These are phyloP conservation scores for Andrena hattorfiana DNA, from an alignment of 2,888 invertebrate genomes.

Conservation along the genomic window DNA sequence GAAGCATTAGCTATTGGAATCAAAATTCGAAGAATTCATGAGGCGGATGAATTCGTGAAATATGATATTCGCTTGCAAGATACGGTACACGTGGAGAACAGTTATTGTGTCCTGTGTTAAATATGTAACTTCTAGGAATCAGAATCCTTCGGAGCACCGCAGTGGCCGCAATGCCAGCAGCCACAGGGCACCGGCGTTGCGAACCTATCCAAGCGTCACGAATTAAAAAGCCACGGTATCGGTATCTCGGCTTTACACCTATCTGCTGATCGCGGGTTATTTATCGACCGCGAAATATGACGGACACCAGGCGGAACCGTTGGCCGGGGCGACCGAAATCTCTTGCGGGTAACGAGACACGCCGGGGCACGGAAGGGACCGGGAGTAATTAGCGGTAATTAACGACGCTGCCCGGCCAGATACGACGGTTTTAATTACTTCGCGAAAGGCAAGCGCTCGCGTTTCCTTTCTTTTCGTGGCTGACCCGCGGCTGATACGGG, in stretches of 20 bases:
- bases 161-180: background rate
- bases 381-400: slow-evolving; percentile 72
- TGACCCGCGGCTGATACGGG: slow-evolving; percentile 66
- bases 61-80: background rate
- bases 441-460: slow-evolving; percentile 66
- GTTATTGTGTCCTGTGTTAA: background rate
- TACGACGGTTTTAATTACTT: slow-evolving; percentile 73
- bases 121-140: background rate
- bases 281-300: slow-evolving; percentile 43
- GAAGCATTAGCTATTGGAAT: background rate
- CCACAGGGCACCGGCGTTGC: background rate
- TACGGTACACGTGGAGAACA: background rate
- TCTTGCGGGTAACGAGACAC: slow-evolving; percentile 50
- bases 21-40: background rate
- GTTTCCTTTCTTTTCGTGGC: slow-evolving; percentile 68
- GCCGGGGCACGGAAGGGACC: slow-evolving; percentile 44
- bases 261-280: slow-evolving; percentile 26
- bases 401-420: slow-evolving; percentile 66
- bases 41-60: background rate
- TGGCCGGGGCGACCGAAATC: slow-evolving; percentile 51
- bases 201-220: slow-evolving; percentile 20
- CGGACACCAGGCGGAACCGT: slow-evolving; percentile 20
- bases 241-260: slow-evolving; percentile 12
- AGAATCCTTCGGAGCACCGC: background rate
- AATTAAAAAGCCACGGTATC: slow-evolving; percentile 20